phyloP scores from a whole-genome alignment of 2,888 invertebrate genomes.

The Scaeva pyrastri region DNA sequence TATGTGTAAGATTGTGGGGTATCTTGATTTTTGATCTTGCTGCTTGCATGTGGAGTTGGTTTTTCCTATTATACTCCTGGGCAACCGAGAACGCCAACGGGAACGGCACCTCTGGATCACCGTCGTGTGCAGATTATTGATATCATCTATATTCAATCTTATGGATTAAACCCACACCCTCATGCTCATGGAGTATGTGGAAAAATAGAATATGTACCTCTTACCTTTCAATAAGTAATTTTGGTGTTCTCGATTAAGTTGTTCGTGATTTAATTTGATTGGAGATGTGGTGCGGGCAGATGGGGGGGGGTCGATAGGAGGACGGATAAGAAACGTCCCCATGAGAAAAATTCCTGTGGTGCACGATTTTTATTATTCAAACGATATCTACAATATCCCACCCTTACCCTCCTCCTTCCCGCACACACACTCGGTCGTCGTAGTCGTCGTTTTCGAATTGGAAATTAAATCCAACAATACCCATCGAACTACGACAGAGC shows the following conservation, averaged over 20 bases:
- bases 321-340: not conserved
- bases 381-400: no score
- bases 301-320: not conserved
- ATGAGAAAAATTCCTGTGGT: conserved; percentile 46
- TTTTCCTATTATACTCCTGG: conserved; percentile 17
- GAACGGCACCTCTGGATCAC: conserved; percentile 32
- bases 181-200: not conserved
- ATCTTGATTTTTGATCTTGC: conserved; percentile 60
- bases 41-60: conserved; percentile 13
- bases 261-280: conserved; percentile 62
- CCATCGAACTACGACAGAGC: conserved; percentile 41
- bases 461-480: conserved; percentile 70
- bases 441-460: conserved; percentile 40
- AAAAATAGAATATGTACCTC: not conserved
- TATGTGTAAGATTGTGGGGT: conserved; percentile 11
- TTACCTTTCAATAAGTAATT: not conserved
- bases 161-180: conserved; percentile 62
- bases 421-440: conserved; percentile 2
- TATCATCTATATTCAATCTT: conserved; percentile 63
- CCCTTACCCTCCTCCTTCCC: no score
- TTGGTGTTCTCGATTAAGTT: conserved; percentile 62
- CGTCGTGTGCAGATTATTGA: conserved; percentile 61
- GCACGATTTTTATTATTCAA: conserved; percentile 63
- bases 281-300: not conserved
- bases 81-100: not conserved